These are phyloP conservation scores for Danio aesculapii DNA, from an alignment of 2,797 vertebrate species.

Conservation along the genomic window DNA sequence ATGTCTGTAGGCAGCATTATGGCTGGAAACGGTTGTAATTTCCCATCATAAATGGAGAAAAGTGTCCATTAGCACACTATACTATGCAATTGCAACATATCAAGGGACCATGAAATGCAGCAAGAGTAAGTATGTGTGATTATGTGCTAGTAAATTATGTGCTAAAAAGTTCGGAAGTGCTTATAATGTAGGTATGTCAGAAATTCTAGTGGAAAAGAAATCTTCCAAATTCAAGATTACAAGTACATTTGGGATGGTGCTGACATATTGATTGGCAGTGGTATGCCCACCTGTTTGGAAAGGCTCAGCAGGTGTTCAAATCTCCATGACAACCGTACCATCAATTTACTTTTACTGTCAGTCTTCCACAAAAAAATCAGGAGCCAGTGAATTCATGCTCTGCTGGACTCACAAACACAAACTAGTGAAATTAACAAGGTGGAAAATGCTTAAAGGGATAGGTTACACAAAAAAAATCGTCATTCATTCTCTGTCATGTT, in stretches of 20 bases:
- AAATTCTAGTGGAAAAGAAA: neutral
- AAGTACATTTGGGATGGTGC: slow-evolving; percentile 32
- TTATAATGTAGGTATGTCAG: neutral
- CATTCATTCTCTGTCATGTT: too few relatives aligned
- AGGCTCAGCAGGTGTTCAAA: slow-evolving; percentile 72
- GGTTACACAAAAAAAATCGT: too few relatives aligned
- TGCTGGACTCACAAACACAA: slow-evolving; percentile 65
- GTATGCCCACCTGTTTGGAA: slow-evolving; percentile 70
- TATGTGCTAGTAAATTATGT: slow-evolving; percentile 21
- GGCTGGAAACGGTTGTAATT: neutral
- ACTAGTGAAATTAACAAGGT: slow-evolving; percentile 65
- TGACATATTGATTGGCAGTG: slow-evolving; percentile 48
- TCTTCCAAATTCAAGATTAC: slow-evolving; percentile 20
- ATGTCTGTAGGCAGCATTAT: slow-evolving; percentile 20
- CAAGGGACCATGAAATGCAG: neutral
- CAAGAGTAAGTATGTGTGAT: neutral
- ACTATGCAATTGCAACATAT: slow-evolving; percentile 3
- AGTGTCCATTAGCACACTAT: slow-evolving; percentile 8
- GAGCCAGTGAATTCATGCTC: slow-evolving; percentile 41
- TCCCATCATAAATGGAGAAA: slow-evolving; percentile 12
- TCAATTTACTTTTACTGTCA: slow-evolving; percentile 69
- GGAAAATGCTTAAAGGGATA: too few relatives aligned
- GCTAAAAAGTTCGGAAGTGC: neutral
- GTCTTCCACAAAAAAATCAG: slow-evolving; percentile 62
- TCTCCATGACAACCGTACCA: slow-evolving; percentile 62